These are phyloP conservation scores for Avahi laniger DNA, from an alignment of 2,797 vertebrate genomes.

Conservation along the genomic window DNA sequence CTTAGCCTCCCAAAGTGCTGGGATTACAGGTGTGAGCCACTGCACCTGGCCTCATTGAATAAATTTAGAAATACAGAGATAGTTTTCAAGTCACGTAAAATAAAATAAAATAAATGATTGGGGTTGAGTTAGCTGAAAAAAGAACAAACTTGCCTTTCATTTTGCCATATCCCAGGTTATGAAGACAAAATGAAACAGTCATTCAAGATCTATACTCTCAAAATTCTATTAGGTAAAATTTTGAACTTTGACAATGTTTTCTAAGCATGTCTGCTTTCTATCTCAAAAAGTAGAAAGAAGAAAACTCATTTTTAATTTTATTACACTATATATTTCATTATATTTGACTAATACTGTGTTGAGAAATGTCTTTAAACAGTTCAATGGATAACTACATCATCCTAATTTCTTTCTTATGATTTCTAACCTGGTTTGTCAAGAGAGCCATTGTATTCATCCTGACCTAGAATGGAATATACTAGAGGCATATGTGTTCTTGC, in stretches of 20 bases:
- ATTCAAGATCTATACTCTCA: neutral
- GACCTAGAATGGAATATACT: neutral
- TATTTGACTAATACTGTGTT: neutral
- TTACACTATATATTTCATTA: neutral
- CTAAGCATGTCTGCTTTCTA: neutral
- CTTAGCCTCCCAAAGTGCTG: too few species aligned
- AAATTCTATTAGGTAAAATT: neutral
- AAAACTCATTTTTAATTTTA: neutral
- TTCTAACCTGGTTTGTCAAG: neutral
- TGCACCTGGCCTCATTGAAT: neutral
- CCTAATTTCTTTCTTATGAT: neutral
- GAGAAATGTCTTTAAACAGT: neutral
- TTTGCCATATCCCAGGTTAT: neutral
- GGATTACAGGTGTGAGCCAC: too few species aligned
- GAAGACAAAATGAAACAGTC: neutral
- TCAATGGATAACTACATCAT: neutral
- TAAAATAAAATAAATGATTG: neutral
- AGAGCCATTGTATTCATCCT: neutral
- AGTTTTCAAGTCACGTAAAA: neutral
- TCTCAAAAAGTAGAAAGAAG: neutral
- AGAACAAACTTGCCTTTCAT: neutral
- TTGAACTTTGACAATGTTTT: neutral
- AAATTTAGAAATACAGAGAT: neutral
- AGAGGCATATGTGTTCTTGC: neutral
- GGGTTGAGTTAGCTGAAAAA: neutral